Evolutionary conservation across 2,113 vertebrate species (phyloP), one percentile per base, ranked within the genome.

Genomic region (Aegotheles bennettii): DNA sequence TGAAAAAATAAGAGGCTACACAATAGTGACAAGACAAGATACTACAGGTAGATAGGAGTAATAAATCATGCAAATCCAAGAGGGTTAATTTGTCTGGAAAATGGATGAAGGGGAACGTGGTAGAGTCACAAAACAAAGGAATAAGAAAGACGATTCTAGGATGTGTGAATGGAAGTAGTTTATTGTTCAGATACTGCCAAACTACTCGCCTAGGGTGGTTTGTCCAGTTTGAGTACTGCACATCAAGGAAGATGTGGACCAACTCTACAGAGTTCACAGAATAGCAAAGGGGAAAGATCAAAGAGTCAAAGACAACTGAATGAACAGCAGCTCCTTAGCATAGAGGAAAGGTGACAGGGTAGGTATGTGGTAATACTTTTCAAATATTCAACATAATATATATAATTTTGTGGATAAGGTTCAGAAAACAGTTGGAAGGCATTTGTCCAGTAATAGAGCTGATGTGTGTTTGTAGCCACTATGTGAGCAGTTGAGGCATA

Each of bases 191-290:
- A 38, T 48, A 31, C 29, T 74, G 23, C 36, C 38, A 24, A 77
- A 59, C 38, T 67, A 7, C 40, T 91, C 7, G 2, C 12, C n/a
- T 56, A 11, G 40, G 47, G 7, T 78, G 8, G 5, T 85, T 78
- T 87, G 19, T 20, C 47, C 18, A 40, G 25, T 65, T 54, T 65
- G 45, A 9, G 8, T 77, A 36, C 3, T 3, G 7, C 11, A 35
- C 35, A 74, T 70, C 43, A 63, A 36, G 73, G 43, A 77, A 75
- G 42, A 47, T 56, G 31, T 38, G n/a, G 28, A 56, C 26, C 13
- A 64, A 12, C 26, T 28, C 8, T 19, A 47, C 5, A 29, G 10
- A 54, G 19, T 18, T 81, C 13, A 40, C 0, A 0, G 57, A 63
- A 91, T 6, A 80, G 26, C 21, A 64, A 69, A 60, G 16, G 2